Conservation (phyloP, 2,888 invertebrate genomes). For the Ectobius pallidus region DNA sequence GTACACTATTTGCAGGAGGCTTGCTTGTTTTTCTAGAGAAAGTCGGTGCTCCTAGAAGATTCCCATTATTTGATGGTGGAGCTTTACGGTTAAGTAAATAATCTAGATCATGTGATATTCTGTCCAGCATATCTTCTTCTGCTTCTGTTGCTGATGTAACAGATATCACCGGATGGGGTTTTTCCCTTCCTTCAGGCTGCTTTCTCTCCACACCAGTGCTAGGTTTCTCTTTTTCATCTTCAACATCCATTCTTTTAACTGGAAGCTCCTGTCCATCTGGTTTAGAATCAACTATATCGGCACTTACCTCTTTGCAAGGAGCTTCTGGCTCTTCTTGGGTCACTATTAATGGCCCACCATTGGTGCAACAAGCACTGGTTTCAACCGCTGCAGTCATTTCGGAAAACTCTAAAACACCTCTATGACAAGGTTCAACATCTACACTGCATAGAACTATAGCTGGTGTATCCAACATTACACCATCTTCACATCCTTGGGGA, state of each 20-base stretch:
- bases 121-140: slow-evolving; percentile 67
- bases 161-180: slow-evolving; percentile 45
- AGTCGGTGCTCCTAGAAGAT: slow-evolving; percentile 14
- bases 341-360: background rate
- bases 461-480: slow-evolving; percentile 38
- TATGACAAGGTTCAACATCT: slow-evolving; percentile 50
- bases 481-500: slow-evolving; percentile 18
- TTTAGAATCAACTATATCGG: background rate
- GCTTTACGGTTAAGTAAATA: slow-evolving; percentile 74
- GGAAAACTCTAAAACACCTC: slow-evolving; percentile 44
- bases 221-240: background rate
- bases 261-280: slow-evolving; percentile 24
- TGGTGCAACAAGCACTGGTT: slow-evolving; percentile 16
- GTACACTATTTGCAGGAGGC: slow-evolving; percentile 34
- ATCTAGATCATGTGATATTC: slow-evolving; percentile 82
- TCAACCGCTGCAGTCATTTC: slow-evolving; percentile 43
- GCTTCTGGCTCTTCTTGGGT: background rate
- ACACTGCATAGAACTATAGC: slow-evolving; percentile 52
- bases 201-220: slow-evolving; percentile 44
- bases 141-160: slow-evolving; percentile 45
- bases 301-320: background rate
- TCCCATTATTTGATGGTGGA: slow-evolving; percentile 27
- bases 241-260: background rate
- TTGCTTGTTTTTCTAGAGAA: slow-evolving; percentile 39
- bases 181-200: slow-evolving; percentile 51